A percentile compares a stretch with the other conserved stretches of the same genome.
Evolutionary conservation across 2,113 vertebrate genomes (phyloP).

Genomic region (Heloderma charlesbogerti): DNA sequence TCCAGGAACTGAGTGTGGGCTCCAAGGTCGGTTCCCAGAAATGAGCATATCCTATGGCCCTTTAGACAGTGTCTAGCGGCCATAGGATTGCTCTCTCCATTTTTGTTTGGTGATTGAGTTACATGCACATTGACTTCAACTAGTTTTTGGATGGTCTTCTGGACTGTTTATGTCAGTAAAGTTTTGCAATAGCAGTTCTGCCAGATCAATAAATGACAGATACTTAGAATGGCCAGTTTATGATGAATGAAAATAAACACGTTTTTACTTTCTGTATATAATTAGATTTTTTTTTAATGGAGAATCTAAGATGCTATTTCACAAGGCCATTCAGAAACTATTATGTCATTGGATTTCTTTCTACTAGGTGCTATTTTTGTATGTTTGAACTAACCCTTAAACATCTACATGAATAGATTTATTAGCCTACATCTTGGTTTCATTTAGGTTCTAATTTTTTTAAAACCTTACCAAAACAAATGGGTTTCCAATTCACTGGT

Average conservation of each 20-base stretch:
- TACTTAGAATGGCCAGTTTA: neutral
- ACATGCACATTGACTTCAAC: neutral
- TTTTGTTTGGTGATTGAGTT: neutral
- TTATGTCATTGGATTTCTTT: neutral
- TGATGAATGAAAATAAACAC: slow-evolving; percentile 30
- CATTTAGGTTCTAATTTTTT: neutral
- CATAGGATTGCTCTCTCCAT: no score
- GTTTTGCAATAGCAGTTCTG: neutral
- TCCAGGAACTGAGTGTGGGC: no score
- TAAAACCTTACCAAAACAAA: neutral
- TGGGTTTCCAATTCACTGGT: neutral
- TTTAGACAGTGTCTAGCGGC: no score
- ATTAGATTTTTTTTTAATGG: neutral
- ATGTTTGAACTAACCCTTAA: neutral
- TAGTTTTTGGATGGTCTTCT: neutral
- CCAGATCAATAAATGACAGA: slow-evolving; percentile 31
- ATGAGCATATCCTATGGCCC: no score
- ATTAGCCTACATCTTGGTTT: neutral
- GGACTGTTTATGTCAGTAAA: neutral
- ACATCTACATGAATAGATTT: neutral
- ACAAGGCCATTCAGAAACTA: no score
- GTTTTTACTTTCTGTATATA: neutral
- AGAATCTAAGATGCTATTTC: neutral
- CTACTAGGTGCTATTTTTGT: neutral
- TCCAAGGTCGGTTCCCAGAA: no score